Base-by-base conservation (phyloP, 1,140 invertebrate species). In the Zaprionus tsacasi region DNA sequence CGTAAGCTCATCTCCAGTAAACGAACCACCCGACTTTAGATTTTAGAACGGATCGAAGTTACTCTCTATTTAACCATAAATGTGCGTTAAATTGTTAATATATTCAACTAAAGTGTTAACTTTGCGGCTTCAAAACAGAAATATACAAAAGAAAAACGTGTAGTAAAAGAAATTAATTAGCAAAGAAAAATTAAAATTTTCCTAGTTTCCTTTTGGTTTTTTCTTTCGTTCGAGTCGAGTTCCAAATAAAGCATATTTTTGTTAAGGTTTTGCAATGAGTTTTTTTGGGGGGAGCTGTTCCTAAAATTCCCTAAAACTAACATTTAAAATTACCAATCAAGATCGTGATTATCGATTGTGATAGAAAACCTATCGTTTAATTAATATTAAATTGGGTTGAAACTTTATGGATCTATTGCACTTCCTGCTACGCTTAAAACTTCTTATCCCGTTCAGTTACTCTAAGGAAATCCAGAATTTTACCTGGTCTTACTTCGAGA, bases 211-310 rank as follows among this genome's bases (percentile, higher is more conserved):
- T 63, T 72, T 30, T 67, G 33, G 57, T 71, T 17, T 64, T 65
- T 63, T 33, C 54, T 78, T 81, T 65, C 30, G 54, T 71, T 69
- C 52, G 78, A 78, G 79, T 77, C 73, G 57, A 77, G 80, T 89
- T 90, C 64, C 72, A 57, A 88, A 89, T 89, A 89, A 89, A 89
- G 65, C 75, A 85, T 89, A 89, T 89, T 89, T 89, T 89, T 89
- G 81, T 89, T 89, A 88, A 85, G 27, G 2, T 45, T 33, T 15
- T n/a, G n/a, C 33, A 13, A 12, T 13, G 10, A 17, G 33, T 35
- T 40, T 45, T 65, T 17, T 10, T 45, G 38, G 38, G 27, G n/a
- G n/a, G n/a, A n/a, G n/a, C n/a, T n/a, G n/a, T n/a, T n/a, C n/a
- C n/a, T n/a, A n/a, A n/a, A n/a, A n/a, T n/a, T n/a, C n/a, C n/a